Conservation (phyloP, 2,888 invertebrate species). For the Lissonota sp. region DNA sequence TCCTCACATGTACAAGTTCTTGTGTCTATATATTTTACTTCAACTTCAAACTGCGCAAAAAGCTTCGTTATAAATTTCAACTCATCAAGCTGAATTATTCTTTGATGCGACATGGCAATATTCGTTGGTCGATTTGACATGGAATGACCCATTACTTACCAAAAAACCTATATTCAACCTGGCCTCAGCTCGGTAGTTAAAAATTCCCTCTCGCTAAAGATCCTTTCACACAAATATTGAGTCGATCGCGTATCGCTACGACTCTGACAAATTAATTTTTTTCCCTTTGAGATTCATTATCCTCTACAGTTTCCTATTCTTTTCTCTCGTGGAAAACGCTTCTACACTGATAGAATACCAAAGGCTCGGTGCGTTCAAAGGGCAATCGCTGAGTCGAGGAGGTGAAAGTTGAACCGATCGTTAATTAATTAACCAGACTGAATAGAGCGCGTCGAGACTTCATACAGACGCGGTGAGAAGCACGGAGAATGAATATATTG, state of each 20-base stretch:
- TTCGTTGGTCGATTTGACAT: too few relatives aligned
- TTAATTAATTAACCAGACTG: conserved; percentile 56
- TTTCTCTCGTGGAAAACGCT: neutral
- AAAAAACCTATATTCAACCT: too few relatives aligned
- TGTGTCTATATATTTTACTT: conserved; percentile 6
- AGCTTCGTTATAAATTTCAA: neutral
- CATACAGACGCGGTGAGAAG: too few relatives aligned
- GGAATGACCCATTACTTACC: too few relatives aligned
- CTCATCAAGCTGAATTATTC: conserved; percentile 11
- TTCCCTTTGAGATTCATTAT: conserved; percentile 40
- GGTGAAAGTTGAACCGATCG: conserved; percentile 32
- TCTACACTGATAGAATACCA: neutral
- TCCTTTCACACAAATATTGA: too few relatives aligned
- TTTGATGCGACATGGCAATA: neutral
- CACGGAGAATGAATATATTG: too few relatives aligned
- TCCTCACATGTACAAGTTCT: conserved; percentile 1
- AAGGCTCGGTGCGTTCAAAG: conserved; percentile 19
- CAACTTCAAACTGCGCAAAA: neutral
- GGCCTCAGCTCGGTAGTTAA: too few relatives aligned
- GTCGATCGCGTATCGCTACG: conserved; percentile 10
- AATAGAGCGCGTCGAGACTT: conserved; percentile 7
- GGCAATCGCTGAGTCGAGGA: conserved; percentile 38
- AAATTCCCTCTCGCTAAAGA: too few relatives aligned
- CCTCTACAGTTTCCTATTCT: conserved; percentile 1
- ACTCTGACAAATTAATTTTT: conserved; percentile 38